These are phyloP conservation scores for Lordiphosa andalusiaca DNA, from an alignment of 2,888 invertebrate species.

Conservation along the genomic window DNA sequence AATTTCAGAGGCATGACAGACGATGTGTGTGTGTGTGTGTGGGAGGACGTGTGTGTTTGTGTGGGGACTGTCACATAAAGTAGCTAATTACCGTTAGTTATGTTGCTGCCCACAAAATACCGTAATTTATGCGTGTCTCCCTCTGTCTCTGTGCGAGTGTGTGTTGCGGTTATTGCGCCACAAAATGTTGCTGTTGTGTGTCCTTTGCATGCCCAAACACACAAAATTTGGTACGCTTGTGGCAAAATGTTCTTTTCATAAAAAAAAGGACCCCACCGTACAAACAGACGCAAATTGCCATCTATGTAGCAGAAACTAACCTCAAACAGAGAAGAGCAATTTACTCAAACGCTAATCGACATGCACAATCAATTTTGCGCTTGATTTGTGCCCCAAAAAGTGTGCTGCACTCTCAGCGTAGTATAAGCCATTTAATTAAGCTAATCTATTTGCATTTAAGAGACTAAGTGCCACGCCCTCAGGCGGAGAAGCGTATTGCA, in stretches of 20 bases:
- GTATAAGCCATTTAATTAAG: conserved; percentile 60
- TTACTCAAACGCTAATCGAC: conserved; percentile 1
- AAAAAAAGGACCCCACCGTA: background rate
- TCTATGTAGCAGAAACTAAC: background rate
- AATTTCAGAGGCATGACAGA: conserved; percentile 27
- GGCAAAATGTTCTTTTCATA: conserved; percentile 5
- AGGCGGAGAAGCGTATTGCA: no score
- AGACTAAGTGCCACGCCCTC: background rate
- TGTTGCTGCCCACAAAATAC: conserved; percentile 65
- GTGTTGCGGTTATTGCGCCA: conserved; percentile 40
- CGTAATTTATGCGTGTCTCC: conserved; percentile 53
- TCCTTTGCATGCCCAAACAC: conserved; percentile 4
- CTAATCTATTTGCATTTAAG: conserved; percentile 59
- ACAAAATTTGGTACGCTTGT: conserved; percentile 3
- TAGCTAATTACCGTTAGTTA: conserved; percentile 73
- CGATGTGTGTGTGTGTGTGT: conserved; percentile 12
- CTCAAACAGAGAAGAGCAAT: conserved; percentile 25
- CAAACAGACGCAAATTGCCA: background rate
- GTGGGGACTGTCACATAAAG: conserved; percentile 58
- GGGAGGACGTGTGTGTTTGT: conserved; percentile 5
- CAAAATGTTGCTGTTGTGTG: conserved; percentile 29
- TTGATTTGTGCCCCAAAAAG: conserved; percentile 36
- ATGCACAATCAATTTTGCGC: conserved; percentile 35
- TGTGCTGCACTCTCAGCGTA: conserved; percentile 25
- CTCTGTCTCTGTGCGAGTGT: conserved; percentile 6